Evolutionary conservation across 2,888 invertebrate genomes (phyloP).

Genomic region (Halictus quadricinctus): DNA sequence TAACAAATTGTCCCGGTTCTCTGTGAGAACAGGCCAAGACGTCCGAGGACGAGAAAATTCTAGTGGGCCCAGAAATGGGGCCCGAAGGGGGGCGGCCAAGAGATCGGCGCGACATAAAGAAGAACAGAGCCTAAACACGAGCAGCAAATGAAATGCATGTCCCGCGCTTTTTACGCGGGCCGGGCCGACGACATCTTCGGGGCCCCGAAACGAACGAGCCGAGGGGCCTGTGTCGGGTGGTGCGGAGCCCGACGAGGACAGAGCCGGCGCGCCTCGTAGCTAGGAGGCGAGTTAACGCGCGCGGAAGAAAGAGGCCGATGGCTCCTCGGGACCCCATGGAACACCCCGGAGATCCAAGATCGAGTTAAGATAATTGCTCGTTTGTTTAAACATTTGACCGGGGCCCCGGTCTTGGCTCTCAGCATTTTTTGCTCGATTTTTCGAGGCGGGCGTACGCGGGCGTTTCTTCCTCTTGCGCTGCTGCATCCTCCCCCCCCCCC

Average conservation of each 20-base stretch:
- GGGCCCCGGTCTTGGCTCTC: conserved; percentile 60
- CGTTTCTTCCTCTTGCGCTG: conserved; percentile 5
- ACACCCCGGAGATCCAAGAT: conserved; percentile 76
- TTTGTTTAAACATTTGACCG: conserved; percentile 81
- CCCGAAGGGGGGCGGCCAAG: background rate
- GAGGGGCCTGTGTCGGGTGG: background rate
- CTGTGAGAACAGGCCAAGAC: background rate
- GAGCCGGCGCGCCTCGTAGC: background rate
- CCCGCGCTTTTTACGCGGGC: conserved; percentile 68
- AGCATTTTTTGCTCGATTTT: conserved; percentile 67
- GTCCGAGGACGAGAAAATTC: background rate
- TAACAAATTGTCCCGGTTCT: background rate
- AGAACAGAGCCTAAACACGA: conserved; percentile 64
- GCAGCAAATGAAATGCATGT: conserved; percentile 78
- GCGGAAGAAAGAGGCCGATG: conserved; percentile 51
- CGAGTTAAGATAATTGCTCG: conserved; percentile 82
- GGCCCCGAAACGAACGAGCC: conserved; percentile 35
- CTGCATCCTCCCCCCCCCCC: background rate
- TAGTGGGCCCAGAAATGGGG: background rate
- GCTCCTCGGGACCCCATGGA: conserved; percentile 45
- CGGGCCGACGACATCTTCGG: conserved; percentile 48
- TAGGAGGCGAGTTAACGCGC: conserved; percentile 29
- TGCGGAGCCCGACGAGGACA: background rate
- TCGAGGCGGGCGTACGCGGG: conserved; percentile 27
- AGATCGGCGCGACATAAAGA: conserved; percentile 30